Evolutionary conservation across 2,113 vertebrate species (phyloP).

Genomic region (Monarcha castaneiventris): DNA sequence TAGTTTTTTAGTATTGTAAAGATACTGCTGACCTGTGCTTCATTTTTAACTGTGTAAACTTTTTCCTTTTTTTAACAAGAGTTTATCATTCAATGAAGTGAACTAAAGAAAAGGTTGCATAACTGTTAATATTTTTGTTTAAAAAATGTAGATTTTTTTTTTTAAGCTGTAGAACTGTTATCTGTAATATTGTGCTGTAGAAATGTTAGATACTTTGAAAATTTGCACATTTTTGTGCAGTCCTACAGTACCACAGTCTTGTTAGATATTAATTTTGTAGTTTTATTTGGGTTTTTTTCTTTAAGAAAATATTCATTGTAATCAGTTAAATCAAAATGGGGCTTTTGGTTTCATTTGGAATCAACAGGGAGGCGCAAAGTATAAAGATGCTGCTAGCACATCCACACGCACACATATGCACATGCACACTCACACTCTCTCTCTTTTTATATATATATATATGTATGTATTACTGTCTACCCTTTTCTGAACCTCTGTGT

Average conservation of each 20-base stretch:
- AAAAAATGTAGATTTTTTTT: slow-evolving; percentile 79
- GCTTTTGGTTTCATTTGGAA: slow-evolving; percentile 83
- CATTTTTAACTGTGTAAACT: slow-evolving; percentile 94
- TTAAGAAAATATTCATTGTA: slow-evolving; percentile 73
- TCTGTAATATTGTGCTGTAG: slow-evolving; percentile 84
- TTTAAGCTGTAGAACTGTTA: slow-evolving; percentile 90
- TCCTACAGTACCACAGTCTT: slow-evolving; percentile 75
- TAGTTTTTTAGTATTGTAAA: slow-evolving; percentile 99
- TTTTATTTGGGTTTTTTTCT: slow-evolving; percentile 70
- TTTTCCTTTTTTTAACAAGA: slow-evolving; percentile 88
- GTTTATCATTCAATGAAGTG: slow-evolving; percentile 84
- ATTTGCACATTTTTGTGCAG: slow-evolving; percentile 84
- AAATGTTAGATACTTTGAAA: slow-evolving; percentile 76
- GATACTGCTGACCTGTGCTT: slow-evolving; percentile 96
- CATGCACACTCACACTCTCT: slow-evolving; percentile 78
- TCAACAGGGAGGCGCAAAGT: slow-evolving; percentile 99
- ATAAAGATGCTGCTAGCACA: slow-evolving; percentile 98
- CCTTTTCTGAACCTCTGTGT: slow-evolving; percentile 34
- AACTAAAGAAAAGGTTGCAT: slow-evolving; percentile 81
- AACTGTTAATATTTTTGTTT: slow-evolving; percentile 80
- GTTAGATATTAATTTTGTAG: slow-evolving; percentile 69
- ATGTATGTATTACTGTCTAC: slow-evolving; percentile 67
- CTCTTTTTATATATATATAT: slow-evolving; percentile 62
- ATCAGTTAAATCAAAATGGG: slow-evolving; percentile 78
- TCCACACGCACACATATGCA: slow-evolving; percentile 65